Evolutionary conservation across 2,113 vertebrate genomes (phyloP), one percentile per base, ranked within the genome.

Genomic region (Lophotis ruficrista): DNA sequence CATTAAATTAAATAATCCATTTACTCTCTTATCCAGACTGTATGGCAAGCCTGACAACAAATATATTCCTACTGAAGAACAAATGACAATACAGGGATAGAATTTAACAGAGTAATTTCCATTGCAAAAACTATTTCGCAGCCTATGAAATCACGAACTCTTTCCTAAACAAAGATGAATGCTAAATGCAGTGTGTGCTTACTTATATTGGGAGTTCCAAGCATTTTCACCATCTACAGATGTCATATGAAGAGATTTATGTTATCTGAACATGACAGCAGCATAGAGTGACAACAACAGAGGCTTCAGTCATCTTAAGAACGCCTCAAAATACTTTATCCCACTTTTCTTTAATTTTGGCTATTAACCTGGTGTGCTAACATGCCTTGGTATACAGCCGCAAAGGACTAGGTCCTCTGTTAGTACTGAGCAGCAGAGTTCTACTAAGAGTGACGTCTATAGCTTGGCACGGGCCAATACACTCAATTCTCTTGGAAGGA

Each of bases 1-100:
- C 72, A 64, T 83, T 83, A 93, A 89, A 93, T 58, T 21, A 94
- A 95, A 93, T 80, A 71, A 95, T 76, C 64, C 64, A 51, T 31
- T 60, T 65, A 54, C 43, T 88, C 87, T 76, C 60, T 77, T 18
- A 53, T 79, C 60, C 80, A 78, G 33, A 60, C 85, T 71, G 31
- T 31, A n/a, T 8, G 7, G 84, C 79, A 89, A 90, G 87, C n/a
- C 81, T 85, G 83, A 86, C 69, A 94, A 85, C 70, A 93, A 86
- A 83, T 30, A 81, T 6, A 77, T 79, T 87, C 71, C 70, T 66
- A 43, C 0, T 31, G 71, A 97, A 73, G 56, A 95, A 90, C 31
- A 86, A 93, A 89, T 50, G 25, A 64, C 61, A 93, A 41, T 75
- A 33, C 83, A 88, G 83, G 25, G 62, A 72, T 54, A 90, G 83